Evolutionary conservation across 2,113 vertebrate genomes (phyloP), one percentile per base, ranked within the genome.

Genomic region (Takifugu bimaculatus): DNA sequence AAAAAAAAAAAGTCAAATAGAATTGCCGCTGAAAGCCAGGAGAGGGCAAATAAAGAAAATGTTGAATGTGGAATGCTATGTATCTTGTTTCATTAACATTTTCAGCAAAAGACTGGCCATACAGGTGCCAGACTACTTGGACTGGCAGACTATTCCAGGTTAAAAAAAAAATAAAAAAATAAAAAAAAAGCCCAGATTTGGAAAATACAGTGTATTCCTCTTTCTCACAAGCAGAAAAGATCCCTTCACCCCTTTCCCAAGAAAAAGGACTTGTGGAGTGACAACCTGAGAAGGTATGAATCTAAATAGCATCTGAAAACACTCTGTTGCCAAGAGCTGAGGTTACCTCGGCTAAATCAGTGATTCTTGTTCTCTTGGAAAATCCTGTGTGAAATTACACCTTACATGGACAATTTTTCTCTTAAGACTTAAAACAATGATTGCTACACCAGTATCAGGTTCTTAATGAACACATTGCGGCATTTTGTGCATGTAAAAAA

Each of bases 381-480:
- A 25, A n/a, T 28, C 48, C 48, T 26, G 29, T 60, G 58, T 25
- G 28, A 39, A 60, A 50, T 6, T 60, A 60, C 20, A 60, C 50
- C 10, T 29, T 50, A 25, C 47, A 26, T 39, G 15, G 28, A 13
- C 50, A 5, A 50, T 60, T 28, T 50, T n/a, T 39, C 47, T 39
- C 7, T 20, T 20, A 20, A 44, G 13, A 45, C 25, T 57, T 45
- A 57, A 13, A 57, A 20, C 55, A 44, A 57, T 27, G 13, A 60
- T 47, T 60, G 47, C 47, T 28, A 60, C 47, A 50, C 35, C 45
- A 32, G 45, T 60, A 13, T 60, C 57, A 50, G 57, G 47, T 14
- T 53, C 51, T 53, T 53, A 29, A 53, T 53, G 26, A 51, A n/a
- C 45, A 15, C 47, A n/a, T 3, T 49, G 47, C 28, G 5, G 28